These are phyloP conservation scores for Synaphobranchus kaupii DNA, from an alignment of 2,797 vertebrate genomes.

Conservation along the genomic window DNA sequence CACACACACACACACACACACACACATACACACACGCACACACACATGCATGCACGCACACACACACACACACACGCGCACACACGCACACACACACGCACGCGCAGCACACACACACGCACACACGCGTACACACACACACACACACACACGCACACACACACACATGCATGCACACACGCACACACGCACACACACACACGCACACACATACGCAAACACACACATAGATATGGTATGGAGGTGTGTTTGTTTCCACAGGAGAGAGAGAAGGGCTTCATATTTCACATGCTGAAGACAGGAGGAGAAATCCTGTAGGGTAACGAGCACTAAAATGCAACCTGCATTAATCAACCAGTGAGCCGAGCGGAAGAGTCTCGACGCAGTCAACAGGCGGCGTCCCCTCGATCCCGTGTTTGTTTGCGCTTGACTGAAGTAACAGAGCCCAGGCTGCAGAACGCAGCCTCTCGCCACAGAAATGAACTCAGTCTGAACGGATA, in stretches of 20 bases:
- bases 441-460: conserved; percentile 16
- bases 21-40: conserved; percentile 50
- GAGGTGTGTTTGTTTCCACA: conserved; percentile 48
- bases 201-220: conserved; percentile 42
- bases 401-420: not conserved
- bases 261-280: conserved; percentile 39
- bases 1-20: conserved; percentile 43
- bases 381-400: not conserved
- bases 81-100: conserved; percentile 48
- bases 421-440: not conserved
- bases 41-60: conserved; percentile 54
- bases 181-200: not conserved
- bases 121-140: not conserved
- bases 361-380: not conserved
- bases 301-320: conserved; percentile 35
- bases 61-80: conserved; percentile 54
- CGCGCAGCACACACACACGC: conserved; percentile 43
- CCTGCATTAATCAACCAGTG: not conserved
- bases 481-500: not conserved
- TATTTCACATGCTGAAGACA: conserved; percentile 45
- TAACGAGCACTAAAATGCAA: not conserved
- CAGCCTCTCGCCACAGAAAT: conserved; percentile 38
- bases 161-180: not conserved
- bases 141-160: not conserved
- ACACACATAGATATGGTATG: conserved; percentile 47